Evolutionary conservation across 30 jellyfish, hydroid and myxozoan genomes (phyloP).

Genomic region (Pelagia noctiluca): DNA sequence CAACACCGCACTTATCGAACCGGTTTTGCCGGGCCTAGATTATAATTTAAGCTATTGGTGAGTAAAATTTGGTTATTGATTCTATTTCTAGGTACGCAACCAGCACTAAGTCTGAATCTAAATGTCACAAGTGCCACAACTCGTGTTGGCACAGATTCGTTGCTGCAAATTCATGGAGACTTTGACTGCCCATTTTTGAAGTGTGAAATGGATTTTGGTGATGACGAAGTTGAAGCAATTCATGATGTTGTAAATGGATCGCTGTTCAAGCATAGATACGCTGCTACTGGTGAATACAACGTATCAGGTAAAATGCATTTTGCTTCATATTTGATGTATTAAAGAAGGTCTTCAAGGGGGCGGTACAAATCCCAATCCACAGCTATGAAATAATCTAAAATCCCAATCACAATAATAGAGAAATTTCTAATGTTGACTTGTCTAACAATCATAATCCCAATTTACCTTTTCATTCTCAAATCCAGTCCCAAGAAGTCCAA

Average conservation of each 20-base stretch:
- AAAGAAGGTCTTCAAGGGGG: too few species aligned
- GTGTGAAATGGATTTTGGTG: slow-evolving; percentile 22
- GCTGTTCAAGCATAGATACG: not conserved
- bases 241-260: not conserved
- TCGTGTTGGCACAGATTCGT: slow-evolving; percentile 1
- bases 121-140: not conserved
- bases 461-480: not conserved
- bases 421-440: too few species aligned
- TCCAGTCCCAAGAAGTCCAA: not conserved
- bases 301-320: not conserved
- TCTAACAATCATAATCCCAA: not conserved
- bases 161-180: not conserved
- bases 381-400: too few species aligned
- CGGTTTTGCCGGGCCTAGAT: too few species aligned
- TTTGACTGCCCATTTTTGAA: slow-evolving; percentile 20
- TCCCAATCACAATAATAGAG: not conserved
- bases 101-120: too few species aligned
- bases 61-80: too few species aligned
- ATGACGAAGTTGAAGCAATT: not conserved
- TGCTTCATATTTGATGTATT: not conserved
- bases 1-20: too few species aligned
- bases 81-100: too few species aligned
- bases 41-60: too few species aligned
- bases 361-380: not conserved
- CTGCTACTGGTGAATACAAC: not conserved